A percentile compares a stretch with the other conserved stretches of the same genome.
These are phyloP conservation scores for Epinephelus malabaricus DNA, from an alignment of 2,797 vertebrate species.

Conservation along the genomic window DNA sequence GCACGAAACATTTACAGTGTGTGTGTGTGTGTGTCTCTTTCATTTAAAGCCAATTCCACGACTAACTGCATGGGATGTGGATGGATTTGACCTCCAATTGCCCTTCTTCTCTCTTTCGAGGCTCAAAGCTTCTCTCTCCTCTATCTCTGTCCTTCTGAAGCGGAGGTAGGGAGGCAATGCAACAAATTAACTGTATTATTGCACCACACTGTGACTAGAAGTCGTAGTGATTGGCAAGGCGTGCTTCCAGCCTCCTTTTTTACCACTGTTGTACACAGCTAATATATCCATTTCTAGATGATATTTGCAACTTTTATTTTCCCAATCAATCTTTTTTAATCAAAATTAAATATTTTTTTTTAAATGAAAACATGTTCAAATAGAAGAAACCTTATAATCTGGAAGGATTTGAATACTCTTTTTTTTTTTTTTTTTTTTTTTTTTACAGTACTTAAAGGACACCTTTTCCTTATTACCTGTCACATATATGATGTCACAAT, in stretches of 20 bases:
- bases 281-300: background rate
- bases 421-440: too few species aligned
- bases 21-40: slow-evolving; percentile 39
- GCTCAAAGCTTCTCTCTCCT: slow-evolving; percentile 40
- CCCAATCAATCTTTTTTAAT: background rate
- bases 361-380: background rate
- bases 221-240: slow-evolving; percentile 13
- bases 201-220: slow-evolving; percentile 18
- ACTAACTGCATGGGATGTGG: slow-evolving; percentile 48
- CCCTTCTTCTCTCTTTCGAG: slow-evolving; percentile 43
- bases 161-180: slow-evolving; percentile 20
- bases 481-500: too few species aligned
- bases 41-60: slow-evolving; percentile 61
- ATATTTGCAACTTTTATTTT: background rate
- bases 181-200: slow-evolving; percentile 48
- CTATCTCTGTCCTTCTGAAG: slow-evolving; percentile 39
- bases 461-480: too few species aligned
- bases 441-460: too few species aligned
- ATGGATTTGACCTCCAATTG: slow-evolving; percentile 61
- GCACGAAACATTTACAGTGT: slow-evolving; percentile 14
- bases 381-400: background rate
- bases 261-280: background rate
- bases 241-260: background rate
- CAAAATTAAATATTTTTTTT: background rate
- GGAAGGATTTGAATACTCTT: too few species aligned